Percentiles rank a stretch among this genome's conserved stretches.
Evolutionary conservation across 2,113 vertebrate genomes (phyloP).

Genomic region (Urocitellus parryii): DNA sequence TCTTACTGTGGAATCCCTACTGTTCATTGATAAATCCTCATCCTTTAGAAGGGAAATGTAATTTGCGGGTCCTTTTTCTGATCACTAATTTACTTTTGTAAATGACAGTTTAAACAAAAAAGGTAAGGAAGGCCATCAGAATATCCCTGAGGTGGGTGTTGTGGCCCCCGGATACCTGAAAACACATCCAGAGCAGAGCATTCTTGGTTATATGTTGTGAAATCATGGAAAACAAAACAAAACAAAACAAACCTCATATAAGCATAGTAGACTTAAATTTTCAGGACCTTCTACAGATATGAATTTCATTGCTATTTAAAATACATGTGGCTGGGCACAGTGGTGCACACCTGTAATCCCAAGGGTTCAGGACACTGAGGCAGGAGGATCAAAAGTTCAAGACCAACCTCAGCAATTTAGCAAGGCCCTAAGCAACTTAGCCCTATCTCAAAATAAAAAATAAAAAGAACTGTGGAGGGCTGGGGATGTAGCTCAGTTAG

Average conservation of each 20-base stretch:
- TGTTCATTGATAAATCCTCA: neutral
- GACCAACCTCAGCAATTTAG: too few relatives aligned
- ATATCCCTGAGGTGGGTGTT: too few relatives aligned
- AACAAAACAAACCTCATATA: neutral
- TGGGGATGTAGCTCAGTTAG: too few relatives aligned
- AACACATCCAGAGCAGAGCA: too few relatives aligned
- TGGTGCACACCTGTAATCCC: too few relatives aligned
- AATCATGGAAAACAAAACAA: neutral
- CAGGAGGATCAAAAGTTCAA: too few relatives aligned
- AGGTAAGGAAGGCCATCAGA: neutral
- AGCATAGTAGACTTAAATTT: neutral
- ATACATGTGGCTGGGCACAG: neutral
- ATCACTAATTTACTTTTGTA: neutral
- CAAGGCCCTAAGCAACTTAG: too few relatives aligned
- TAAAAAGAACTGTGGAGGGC: too few relatives aligned
- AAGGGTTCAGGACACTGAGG: too few relatives aligned
- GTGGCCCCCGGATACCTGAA: too few relatives aligned
- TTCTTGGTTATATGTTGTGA: neutral
- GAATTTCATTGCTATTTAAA: neutral
- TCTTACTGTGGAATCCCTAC: neutral
- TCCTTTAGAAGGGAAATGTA: neutral
- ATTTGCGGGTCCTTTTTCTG: neutral
- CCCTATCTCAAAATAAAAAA: too few relatives aligned
- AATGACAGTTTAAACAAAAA: neutral
- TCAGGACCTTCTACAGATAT: neutral